Evolutionary conservation across 1,140 invertebrate species (phyloP).

Genomic region (Lepidurus couesii): DNA sequence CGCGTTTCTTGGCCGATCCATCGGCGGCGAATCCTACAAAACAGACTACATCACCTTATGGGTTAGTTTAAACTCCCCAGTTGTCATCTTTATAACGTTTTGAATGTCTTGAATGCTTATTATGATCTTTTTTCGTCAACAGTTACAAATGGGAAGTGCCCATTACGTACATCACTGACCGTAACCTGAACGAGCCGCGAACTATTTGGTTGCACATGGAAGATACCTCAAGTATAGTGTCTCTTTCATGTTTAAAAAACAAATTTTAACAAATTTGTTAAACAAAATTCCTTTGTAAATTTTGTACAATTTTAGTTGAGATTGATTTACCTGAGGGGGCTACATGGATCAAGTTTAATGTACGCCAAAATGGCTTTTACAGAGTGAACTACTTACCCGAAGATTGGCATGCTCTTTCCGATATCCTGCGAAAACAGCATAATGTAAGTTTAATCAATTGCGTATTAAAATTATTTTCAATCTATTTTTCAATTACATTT

Average conservation of each 20-base stretch:
- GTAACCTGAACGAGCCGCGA: conserved; percentile 44
- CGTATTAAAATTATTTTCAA: neutral
- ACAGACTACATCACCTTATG: conserved; percentile 28
- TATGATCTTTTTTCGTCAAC: conserved; percentile 25
- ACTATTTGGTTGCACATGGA: conserved; percentile 57
- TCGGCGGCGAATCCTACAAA: conserved; percentile 36
- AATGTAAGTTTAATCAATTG: conserved; percentile 44
- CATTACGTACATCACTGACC: conserved; percentile 65
- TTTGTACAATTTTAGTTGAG: conserved; percentile 39
- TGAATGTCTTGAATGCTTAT: neutral
- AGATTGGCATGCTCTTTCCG: conserved; percentile 60
- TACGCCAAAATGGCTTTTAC: conserved; percentile 78
- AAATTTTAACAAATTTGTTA: neutral
- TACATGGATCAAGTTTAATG: conserved; percentile 81
- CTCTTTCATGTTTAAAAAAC: conserved; percentile 25
- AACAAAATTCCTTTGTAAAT: neutral
- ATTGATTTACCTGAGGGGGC: conserved; percentile 44
- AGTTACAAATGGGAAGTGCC: conserved; percentile 69
- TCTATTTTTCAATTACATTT: conserved; percentile 31
- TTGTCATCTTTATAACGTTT: neutral
- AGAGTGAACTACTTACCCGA: conserved; percentile 69
- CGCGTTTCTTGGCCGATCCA: conserved; percentile 49
- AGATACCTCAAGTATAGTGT: conserved; percentile 49
- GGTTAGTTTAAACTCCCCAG: neutral
- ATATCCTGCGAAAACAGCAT: conserved; percentile 51